phyloP scores from a whole-genome alignment of 2,113 vertebrate species.

The Otolemur garnettii region DNA sequence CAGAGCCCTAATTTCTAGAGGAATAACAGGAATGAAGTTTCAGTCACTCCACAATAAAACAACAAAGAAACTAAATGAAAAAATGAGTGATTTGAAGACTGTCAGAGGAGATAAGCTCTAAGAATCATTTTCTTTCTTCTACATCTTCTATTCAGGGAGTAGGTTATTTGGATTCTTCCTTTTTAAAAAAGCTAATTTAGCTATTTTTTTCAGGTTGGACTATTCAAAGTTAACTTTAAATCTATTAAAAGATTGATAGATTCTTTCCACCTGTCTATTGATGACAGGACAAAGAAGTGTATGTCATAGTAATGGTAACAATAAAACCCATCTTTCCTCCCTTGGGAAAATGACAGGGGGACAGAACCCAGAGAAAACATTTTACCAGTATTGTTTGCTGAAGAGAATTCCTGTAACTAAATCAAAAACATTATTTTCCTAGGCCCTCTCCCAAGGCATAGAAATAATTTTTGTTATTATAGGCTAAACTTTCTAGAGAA shows the following conservation, averaged over 20 bases:
- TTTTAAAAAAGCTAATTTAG: not conserved
- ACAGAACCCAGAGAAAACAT: conserved; percentile 66
- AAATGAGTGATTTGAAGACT: not conserved
- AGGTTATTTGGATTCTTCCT: not conserved
- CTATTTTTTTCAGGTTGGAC: not conserved
- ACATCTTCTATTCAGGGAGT: not conserved
- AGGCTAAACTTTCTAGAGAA: conserved; percentile 47
- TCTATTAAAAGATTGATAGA: too few relatives aligned
- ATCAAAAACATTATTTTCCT: conserved; percentile 57
- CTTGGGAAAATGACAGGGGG: conserved; percentile 1
- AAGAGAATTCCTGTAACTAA: conserved; percentile 60
- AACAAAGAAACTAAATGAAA: not conserved
- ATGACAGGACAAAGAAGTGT: conserved; percentile 15
- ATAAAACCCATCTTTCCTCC: not conserved
- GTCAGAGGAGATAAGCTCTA: not conserved
- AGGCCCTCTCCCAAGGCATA: conserved; percentile 55
- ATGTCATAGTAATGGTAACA: conserved; percentile 34
- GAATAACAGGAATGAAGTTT: not conserved
- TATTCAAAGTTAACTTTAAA: not conserved
- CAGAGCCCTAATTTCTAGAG: not conserved
- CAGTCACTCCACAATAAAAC: not conserved
- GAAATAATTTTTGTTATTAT: conserved; percentile 67
- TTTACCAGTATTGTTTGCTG: conserved; percentile 26
- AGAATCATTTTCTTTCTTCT: not conserved
- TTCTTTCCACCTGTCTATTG: not conserved